Percentiles rank a stretch among this genome's conserved stretches.
These are phyloP conservation scores for Rhamphomyia laevipes DNA, from an alignment of 2,888 invertebrate genomes.

Conservation along the genomic window DNA sequence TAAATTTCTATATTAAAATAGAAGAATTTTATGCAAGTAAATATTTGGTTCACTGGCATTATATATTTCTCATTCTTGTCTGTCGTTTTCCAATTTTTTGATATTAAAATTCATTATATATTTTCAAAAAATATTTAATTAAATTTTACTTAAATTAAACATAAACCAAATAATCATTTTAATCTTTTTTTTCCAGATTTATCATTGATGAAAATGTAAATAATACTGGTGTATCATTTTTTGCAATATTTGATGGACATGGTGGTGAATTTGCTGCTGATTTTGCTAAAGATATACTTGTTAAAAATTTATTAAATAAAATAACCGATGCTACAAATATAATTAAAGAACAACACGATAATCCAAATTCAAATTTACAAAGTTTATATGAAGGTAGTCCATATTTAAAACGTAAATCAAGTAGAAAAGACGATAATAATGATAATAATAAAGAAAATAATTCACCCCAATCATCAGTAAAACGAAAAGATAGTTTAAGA, in stretches of 20 bases:
- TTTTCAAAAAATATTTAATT: neutral
- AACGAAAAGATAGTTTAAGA: conserved; percentile 33
- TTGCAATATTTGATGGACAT: conserved; percentile 91
- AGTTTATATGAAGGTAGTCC: conserved; percentile 22
- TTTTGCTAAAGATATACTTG: conserved; percentile 78
- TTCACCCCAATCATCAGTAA: conserved; percentile 17
- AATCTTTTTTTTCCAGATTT: conserved; percentile 39
- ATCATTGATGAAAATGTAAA: conserved; percentile 77
- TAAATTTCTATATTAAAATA: no score
- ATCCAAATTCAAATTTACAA: neutral
- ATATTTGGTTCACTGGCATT: no score
- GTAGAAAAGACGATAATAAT: conserved; percentile 21
- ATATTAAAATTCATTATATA: neutral
- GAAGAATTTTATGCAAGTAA: no score
- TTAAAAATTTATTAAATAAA: conserved; percentile 67
- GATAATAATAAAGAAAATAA: conserved; percentile 33
- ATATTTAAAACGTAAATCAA: conserved; percentile 27
- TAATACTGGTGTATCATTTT: conserved; percentile 68
- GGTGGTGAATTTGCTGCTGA: conserved; percentile 93
- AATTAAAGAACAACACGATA: conserved; percentile 42
- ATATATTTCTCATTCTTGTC: no score
- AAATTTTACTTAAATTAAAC: neutral
- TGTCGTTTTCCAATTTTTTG: no score
- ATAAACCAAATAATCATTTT: neutral
- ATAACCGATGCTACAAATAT: conserved; percentile 60